Evolutionary conservation across 2,888 invertebrate genomes (phyloP).

Genomic region (Metopia argyrocephala): DNA sequence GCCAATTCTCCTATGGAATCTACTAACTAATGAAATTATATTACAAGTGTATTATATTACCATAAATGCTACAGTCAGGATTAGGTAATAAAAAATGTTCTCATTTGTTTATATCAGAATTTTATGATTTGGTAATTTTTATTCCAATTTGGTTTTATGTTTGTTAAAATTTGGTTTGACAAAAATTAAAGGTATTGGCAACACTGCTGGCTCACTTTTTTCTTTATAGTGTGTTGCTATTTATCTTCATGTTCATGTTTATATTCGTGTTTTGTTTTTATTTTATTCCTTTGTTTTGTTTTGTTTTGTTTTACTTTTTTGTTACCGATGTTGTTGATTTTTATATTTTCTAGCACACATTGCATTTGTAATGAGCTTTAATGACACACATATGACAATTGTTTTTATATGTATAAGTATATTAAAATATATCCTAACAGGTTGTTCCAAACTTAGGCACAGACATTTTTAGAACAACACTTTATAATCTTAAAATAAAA

Average conservation of each 20-base stretch:
- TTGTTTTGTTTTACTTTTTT: background rate
- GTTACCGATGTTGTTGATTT: background rate
- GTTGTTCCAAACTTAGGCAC: background rate
- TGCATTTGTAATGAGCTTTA: constrained; percentile 55
- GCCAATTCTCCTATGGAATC: too few relatives aligned
- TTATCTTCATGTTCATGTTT: constrained; percentile 3
- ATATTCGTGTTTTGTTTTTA: constrained; percentile 1
- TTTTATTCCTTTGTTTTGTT: constrained; percentile 8
- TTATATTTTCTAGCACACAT: constrained; percentile 57
- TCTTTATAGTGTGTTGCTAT: background rate
- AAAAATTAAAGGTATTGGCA: too few relatives aligned
- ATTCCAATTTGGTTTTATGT: background rate
- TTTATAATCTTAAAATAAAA: too few relatives aligned
- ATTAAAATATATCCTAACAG: background rate
- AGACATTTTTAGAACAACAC: too few relatives aligned
- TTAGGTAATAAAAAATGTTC: too few relatives aligned
- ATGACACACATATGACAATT: constrained; percentile 45
- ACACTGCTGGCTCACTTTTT: too few relatives aligned
- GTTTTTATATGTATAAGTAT: background rate
- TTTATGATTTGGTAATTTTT: too few relatives aligned
- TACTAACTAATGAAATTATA: too few relatives aligned
- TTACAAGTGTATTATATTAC: too few relatives aligned
- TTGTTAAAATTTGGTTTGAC: background rate
- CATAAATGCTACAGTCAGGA: too few relatives aligned
- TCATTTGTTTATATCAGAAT: too few relatives aligned